Evolutionary conservation across 2,888 invertebrate genomes (phyloP).

Genomic region (Mimumesa dahlbomi): DNA sequence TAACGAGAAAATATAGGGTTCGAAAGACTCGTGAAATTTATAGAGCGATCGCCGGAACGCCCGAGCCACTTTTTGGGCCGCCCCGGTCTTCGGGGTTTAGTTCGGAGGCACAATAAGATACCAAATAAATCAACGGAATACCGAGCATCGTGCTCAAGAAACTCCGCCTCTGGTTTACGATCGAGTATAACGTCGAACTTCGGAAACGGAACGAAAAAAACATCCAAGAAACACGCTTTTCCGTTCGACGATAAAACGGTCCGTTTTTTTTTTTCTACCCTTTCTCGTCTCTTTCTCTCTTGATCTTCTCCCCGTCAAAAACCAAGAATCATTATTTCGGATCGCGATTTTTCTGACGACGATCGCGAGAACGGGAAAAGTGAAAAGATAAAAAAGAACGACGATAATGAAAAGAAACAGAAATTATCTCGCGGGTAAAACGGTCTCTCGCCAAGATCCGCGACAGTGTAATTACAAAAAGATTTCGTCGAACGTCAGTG

Average conservation of each 20-base stretch:
- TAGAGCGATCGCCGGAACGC: slow-evolving; percentile 61
- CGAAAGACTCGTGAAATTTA: slow-evolving; percentile 68
- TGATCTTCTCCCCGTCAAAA: no score
- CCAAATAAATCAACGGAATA: slow-evolving; percentile 64
- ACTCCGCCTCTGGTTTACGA: slow-evolving; percentile 51
- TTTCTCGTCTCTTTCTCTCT: no score
- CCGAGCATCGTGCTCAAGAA: slow-evolving; percentile 39
- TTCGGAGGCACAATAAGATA: slow-evolving; percentile 61
- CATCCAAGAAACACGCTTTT: slow-evolving; percentile 1
- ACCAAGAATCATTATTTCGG: no score
- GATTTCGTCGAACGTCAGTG: no score
- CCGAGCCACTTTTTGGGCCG: slow-evolving; percentile 57
- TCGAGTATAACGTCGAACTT: slow-evolving; percentile 20
- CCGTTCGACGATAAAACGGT: background rate
- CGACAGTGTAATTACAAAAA: no score
- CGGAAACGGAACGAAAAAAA: slow-evolving; percentile 1
- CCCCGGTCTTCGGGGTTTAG: slow-evolving; percentile 51
- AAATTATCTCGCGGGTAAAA: no score
- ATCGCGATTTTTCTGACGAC: no score
- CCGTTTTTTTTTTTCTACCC: no score
- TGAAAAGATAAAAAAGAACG: no score
- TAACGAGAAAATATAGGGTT: slow-evolving; percentile 70
- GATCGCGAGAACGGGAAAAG: no score
- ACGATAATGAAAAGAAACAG: no score
- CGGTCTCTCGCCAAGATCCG: no score